Percentiles rank a stretch among this genome's conserved stretches.
Evolutionary conservation across 2,888 invertebrate genomes (phyloP).

Genomic region (Rugalucina vietnamica): DNA sequence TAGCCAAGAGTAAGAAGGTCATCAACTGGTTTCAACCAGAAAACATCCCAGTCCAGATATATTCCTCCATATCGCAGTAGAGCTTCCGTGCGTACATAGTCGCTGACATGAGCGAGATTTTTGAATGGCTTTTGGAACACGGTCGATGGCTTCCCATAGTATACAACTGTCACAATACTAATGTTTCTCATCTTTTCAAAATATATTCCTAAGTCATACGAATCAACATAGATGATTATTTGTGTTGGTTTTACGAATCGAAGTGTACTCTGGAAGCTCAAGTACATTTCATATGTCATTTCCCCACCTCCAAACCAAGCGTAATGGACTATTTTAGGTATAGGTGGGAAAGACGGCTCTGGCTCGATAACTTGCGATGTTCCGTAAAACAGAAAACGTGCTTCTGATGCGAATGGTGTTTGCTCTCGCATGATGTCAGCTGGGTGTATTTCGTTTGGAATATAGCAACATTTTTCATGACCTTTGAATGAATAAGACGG

Average conservation of each 20-base stretch:
- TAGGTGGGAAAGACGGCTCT: neutral
- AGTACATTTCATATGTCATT: neutral
- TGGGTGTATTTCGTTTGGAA: neutral
- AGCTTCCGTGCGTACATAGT: conserved; percentile 76
- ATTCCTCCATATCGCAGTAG: conserved; percentile 79
- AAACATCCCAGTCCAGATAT: conserved; percentile 79
- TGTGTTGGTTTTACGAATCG: neutral
- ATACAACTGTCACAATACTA: neutral
- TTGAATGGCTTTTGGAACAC: neutral
- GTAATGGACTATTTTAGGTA: conserved; percentile 10
- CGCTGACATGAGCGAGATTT: conserved; percentile 66
- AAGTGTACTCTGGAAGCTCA: neutral
- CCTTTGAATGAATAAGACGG: neutral
- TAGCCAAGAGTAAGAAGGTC: neutral
- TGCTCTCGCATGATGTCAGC: neutral
- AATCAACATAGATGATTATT: neutral
- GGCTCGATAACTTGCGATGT: neutral
- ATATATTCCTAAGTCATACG: no score
- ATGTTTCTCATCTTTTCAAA: neutral
- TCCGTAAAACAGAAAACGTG: neutral
- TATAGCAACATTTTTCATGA: neutral
- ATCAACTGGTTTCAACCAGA: conserved; percentile 23
- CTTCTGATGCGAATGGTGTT: neutral
- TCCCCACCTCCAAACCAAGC: neutral
- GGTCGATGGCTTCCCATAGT: neutral